Percentiles rank a stretch among this genome's conserved stretches.
phyloP scores from a whole-genome alignment of 2,888 invertebrate genomes.

The Trachelus tabidus region DNA sequence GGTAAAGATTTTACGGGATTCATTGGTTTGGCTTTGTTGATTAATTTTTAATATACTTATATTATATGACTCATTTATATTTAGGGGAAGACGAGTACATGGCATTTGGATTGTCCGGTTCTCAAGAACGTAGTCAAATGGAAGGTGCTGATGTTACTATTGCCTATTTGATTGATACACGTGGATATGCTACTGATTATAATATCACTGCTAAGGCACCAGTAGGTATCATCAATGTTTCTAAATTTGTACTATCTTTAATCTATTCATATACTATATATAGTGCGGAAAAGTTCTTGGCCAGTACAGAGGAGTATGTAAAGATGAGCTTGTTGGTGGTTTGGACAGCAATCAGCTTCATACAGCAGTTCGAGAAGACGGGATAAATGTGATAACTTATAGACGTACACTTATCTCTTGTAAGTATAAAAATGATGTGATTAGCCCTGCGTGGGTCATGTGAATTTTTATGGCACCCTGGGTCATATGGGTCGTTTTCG shows the following conservation, averaged over 20 bases:
- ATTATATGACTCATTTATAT: constrained; percentile 7
- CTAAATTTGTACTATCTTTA: constrained; percentile 6
- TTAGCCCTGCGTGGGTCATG: too few relatives aligned
- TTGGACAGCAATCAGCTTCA: constrained; percentile 85
- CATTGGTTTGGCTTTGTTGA: constrained; percentile 3
- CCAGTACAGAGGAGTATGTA: constrained; percentile 87
- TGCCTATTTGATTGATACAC: constrained; percentile 77
- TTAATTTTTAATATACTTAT: not conserved
- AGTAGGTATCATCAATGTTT: constrained; percentile 66
- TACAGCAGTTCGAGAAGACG: constrained; percentile 77
- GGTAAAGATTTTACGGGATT: constrained; percentile 50
- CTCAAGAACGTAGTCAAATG: constrained; percentile 79
- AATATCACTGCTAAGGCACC: constrained; percentile 86
- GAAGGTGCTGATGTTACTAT: constrained; percentile 86
- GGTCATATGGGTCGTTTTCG: too few relatives aligned
- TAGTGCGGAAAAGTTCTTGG: constrained; percentile 89
- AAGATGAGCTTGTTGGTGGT: constrained; percentile 84
- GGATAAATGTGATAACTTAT: constrained; percentile 83
- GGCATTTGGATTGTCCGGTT: constrained; percentile 89
- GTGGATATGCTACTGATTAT: constrained; percentile 84
- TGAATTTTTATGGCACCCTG: too few relatives aligned
- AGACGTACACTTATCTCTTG: constrained; percentile 80
- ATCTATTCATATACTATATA: constrained; percentile 33
- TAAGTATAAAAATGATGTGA: constrained; percentile 62
- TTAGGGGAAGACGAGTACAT: constrained; percentile 82